Evolutionary conservation across 2,797 vertebrate species (phyloP).

Genomic region (Hoplostethus mediterraneus): DNA sequence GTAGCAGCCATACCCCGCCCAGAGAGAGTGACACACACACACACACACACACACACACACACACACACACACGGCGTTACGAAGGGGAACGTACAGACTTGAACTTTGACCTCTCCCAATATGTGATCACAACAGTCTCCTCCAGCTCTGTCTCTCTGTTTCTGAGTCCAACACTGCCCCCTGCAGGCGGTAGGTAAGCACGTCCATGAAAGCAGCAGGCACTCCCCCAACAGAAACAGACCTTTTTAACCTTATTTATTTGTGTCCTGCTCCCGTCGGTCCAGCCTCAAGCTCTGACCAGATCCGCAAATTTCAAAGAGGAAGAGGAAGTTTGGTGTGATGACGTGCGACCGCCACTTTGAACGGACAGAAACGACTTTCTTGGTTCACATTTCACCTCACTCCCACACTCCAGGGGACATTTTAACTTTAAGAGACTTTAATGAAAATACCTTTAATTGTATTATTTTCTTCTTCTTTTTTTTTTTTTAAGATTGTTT

Average conservation of each 20-base stretch:
- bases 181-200: background rate
- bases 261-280: slow-evolving; percentile 18
- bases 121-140: slow-evolving; percentile 6
- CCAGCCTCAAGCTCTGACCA: slow-evolving; percentile 47
- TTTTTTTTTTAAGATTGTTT: slow-evolving; percentile 15
- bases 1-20: slow-evolving; percentile 76
- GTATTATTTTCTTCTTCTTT: slow-evolving; percentile 21
- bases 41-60: slow-evolving; percentile 7
- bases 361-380: slow-evolving; percentile 29
- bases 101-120: slow-evolving; percentile 29
- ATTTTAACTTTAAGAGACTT: slow-evolving; percentile 25
- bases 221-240: background rate
- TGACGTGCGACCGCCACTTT: slow-evolving; percentile 41
- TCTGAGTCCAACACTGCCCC: slow-evolving; percentile 22
- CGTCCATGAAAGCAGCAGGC: slow-evolving; percentile 25
- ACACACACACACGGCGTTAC: slow-evolving; percentile 14
- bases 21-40: slow-evolving; percentile 26
- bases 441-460: slow-evolving; percentile 33
- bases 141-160: slow-evolving; percentile 27
- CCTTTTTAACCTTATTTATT: slow-evolving; percentile 61
- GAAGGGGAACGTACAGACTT: background rate
- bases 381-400: slow-evolving; percentile 67
- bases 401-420: slow-evolving; percentile 41
- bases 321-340: slow-evolving; percentile 1
- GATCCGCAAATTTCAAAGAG: slow-evolving; percentile 64